Base-by-base conservation (phyloP, 2,888 invertebrate species). In the Harpagoxenus sublaevis region DNA sequence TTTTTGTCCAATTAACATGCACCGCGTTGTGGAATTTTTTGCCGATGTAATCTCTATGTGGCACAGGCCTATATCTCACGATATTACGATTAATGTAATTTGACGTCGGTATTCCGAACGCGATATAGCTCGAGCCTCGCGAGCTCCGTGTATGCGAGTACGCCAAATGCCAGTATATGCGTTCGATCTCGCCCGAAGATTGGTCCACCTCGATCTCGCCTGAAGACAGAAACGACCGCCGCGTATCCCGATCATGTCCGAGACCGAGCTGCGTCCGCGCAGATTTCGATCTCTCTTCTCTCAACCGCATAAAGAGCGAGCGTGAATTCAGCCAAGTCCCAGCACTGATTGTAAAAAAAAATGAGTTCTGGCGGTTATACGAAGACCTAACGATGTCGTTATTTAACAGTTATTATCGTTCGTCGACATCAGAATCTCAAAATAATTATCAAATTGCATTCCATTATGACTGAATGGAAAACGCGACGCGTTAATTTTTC, bases 1-100 rank as follows among this genome's bases (percentile, higher is more conserved):
- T 93, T 93, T 92, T 92, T 92, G 85, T 92, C 92, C 92, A 92
- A 92, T 92, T 92, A 92, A 91, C 92, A 92, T 91, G 90, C 84
- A 89, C 90, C 88, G 89, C 89, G 90, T 91, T 75, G 90, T 87
- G 90, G 90, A 91, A 91, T 91, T 89, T 88, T 84, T 85, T 81
- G 75, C 82, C 87, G 91, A 91, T 91, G 86, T 48, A 81, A 91
- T 91, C 91, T 86, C 75, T 28, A 73, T 78, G 81, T 62, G 75
- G 84, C 68, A 62, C 57, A 73, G 81, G 42, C 82, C 77, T 51
- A 83, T 87, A 81, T 89, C 89, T 87, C 89, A 88, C 87, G 87
- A 89, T 92, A 91, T 91, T 91, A 89, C 92, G 92, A 91, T 92
- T 92, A 92, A 92, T 88, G 90, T 89, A 88, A 90, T 90, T 90